phyloP scores from a whole-genome alignment of 2,797 vertebrate species.

The Trachurus trachurus region DNA sequence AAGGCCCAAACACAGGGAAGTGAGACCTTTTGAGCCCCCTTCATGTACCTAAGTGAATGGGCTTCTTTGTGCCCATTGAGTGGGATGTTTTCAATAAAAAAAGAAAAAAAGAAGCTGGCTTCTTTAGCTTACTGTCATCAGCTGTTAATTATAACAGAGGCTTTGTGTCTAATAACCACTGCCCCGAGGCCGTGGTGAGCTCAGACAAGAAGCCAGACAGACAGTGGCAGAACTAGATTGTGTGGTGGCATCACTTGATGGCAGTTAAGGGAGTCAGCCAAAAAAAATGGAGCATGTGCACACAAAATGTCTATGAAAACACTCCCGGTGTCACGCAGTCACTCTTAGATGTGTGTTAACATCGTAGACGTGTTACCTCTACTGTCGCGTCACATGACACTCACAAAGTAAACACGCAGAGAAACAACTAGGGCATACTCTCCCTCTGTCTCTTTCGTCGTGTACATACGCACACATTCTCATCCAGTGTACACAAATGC shows the following conservation, averaged over 20 bases:
- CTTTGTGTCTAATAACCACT: slow-evolving; percentile 48
- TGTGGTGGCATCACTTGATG: slow-evolving; percentile 25
- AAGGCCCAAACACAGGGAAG: background rate
- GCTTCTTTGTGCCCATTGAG: slow-evolving; percentile 6
- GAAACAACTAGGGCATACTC: too few species aligned
- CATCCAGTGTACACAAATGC: slow-evolving; percentile 20
- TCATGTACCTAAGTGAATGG: background rate
- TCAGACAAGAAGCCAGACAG: slow-evolving; percentile 35
- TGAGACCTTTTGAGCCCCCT: too few species aligned
- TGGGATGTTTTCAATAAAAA: slow-evolving; percentile 19
- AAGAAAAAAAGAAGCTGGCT: slow-evolving; percentile 12
- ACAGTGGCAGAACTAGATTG: slow-evolving; percentile 70
- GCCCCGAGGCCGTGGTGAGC: slow-evolving; percentile 40
- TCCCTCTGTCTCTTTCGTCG: slow-evolving; percentile 7
- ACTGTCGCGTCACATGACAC: slow-evolving; percentile 14
- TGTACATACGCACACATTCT: slow-evolving; percentile 12
- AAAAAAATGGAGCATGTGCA: slow-evolving; percentile 33
- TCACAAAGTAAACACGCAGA: slow-evolving; percentile 33
- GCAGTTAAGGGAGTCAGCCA: slow-evolving; percentile 53
- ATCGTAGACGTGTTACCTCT: background rate
- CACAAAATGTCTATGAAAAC: slow-evolving; percentile 35
- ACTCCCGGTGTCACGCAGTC: slow-evolving; percentile 3
- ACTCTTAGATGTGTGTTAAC: slow-evolving; percentile 3
- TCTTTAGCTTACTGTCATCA: slow-evolving; percentile 36
- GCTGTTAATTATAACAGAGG: slow-evolving; percentile 29